Base-by-base conservation (phyloP, 2,797 vertebrate genomes). In the Lithobates sylvaticus region DNA sequence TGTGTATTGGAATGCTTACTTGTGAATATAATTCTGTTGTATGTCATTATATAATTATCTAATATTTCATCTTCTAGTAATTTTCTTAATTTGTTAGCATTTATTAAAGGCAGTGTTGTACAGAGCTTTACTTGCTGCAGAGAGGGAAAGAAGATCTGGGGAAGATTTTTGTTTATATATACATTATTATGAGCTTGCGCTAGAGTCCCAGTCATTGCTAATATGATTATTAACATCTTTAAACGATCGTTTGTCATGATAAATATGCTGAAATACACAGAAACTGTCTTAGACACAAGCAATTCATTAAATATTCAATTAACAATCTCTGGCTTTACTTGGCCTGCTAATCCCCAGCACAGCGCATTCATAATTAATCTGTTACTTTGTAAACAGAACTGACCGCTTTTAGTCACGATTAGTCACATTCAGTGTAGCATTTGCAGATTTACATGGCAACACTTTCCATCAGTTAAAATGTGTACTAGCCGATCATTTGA, bases 161-260 rank as follows among this genome's bases (percentile, higher is more conserved):
- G 36, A 21, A 39, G 47, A 36, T 34, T 54, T 80, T 13, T 69
- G 18, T 81, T 15, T 73, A 10, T 42, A 18, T 39, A 9, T 64
- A 64, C 15, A 39, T 72, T 61, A 42, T 73, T 36, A 18, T 81
- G 79, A 65, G 10, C 34, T 44, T 44, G 50, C 91, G 90, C 77
- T 79, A 79, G 86, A 81, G 91, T 93, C 90, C 88, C 89, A 90
- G 89, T 91, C 92, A 92, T 92, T 89, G 90, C 91, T 88, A 86
- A 84, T 76, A 86, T 89, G 91, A 92, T 94, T 94, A 91, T 90
- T 89, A 84, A 87, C 78, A 72, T 89, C 44, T 89, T 91, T 93
- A 91, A 84, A 89, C 71, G 80, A 76, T 77, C 89, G 92, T 93
- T 36, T 83, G 93, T 94, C 79, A 94, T 89, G 91, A 93, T 93